phyloP scores from a whole-genome alignment of 2,113 vertebrate genomes.

The Ptychochromis oligacanthus region DNA sequence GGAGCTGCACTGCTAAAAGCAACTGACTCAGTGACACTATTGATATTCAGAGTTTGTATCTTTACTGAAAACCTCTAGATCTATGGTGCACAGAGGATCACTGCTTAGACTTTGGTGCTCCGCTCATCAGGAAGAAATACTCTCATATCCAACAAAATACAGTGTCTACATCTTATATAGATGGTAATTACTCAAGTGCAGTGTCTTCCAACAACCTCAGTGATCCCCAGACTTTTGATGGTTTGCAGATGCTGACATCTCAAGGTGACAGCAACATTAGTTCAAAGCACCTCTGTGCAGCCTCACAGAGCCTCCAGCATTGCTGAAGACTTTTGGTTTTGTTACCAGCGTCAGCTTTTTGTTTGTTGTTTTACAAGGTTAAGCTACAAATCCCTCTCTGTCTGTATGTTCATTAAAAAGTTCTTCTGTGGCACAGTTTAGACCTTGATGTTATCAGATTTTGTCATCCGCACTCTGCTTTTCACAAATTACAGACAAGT shows the following conservation, averaged over 20 bases:
- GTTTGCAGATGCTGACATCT: not conserved
- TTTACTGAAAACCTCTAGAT: not conserved
- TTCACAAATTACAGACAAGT: slow-evolving; percentile 12
- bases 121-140: not conserved
- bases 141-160: not conserved
- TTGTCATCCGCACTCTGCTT: not conserved
- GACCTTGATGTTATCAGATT: not conserved
- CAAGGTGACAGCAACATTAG: not conserved
- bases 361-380: not conserved
- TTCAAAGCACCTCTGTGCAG: not conserved
- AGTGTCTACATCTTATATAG: not conserved
- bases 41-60: not conserved
- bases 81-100: not conserved
- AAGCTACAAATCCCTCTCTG: not conserved
- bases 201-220: not conserved
- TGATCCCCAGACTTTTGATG: not conserved
- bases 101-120: not conserved
- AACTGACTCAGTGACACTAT: not conserved
- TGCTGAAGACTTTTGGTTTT: not conserved
- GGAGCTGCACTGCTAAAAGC: not conserved
- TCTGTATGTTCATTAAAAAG: not conserved
- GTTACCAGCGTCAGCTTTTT: not conserved
- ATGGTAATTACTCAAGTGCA: not conserved
- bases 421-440: not conserved
- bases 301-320: not conserved